Evolutionary conservation across 1,140 invertebrate genomes (phyloP).

Genomic region (Diorhabda sublineata): DNA sequence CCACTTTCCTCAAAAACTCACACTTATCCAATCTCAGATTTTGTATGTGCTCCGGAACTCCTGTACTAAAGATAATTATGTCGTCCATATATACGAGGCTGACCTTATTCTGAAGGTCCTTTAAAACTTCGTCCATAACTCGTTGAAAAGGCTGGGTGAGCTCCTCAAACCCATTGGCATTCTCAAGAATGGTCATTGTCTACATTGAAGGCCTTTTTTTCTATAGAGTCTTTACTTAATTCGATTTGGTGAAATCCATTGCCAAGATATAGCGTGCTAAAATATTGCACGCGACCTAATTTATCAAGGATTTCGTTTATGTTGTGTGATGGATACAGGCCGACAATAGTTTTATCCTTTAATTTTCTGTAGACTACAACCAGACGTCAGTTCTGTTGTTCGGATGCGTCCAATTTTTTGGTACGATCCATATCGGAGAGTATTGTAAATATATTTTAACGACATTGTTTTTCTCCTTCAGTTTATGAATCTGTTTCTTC

Average conservation of each 20-base stretch:
- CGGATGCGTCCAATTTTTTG: constrained; percentile 32
- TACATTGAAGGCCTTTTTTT: constrained; percentile 19
- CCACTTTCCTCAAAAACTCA: constrained; percentile 44
- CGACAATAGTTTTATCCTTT: constrained; percentile 20
- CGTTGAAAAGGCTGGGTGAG: constrained; percentile 46
- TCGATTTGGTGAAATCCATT: constrained; percentile 24
- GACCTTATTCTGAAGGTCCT: constrained; percentile 32
- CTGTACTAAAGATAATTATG: constrained; percentile 27
- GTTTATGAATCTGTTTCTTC: constrained; percentile 23
- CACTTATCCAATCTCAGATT: constrained; percentile 22
- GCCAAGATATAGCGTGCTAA: constrained; percentile 49
- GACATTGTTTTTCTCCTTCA: constrained; percentile 40
- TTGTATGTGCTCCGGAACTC: constrained; percentile 23
- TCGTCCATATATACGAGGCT: constrained; percentile 45
- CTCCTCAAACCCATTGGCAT: constrained; percentile 45
- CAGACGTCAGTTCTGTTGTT: constrained; percentile 40
- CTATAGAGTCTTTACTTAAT: constrained; percentile 7
- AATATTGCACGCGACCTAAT: constrained; percentile 47
- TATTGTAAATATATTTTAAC: constrained; percentile 28
- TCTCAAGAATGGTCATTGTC: constrained; percentile 17
- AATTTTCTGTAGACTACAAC: constrained; percentile 41
- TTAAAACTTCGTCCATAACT: constrained; percentile 38
- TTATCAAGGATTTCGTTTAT: constrained; percentile 21
- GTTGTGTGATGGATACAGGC: constrained; percentile 16
- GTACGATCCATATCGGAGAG: constrained; percentile 17